Base-by-base conservation (phyloP, 1,140 invertebrate genomes). In the Popillia japonica region DNA sequence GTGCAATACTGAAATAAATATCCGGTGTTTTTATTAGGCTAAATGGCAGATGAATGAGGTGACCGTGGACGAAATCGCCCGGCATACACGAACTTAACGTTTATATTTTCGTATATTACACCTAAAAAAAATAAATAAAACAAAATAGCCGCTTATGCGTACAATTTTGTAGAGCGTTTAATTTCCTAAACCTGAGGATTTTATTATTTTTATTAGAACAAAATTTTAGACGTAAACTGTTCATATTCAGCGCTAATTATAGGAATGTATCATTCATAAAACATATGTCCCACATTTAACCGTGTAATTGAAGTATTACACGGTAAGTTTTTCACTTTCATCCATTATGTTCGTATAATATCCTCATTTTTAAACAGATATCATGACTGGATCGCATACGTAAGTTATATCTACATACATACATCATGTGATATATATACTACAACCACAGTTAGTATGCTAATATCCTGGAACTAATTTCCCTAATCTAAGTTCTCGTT, bases 41-140 rank as follows among this genome's bases (percentile, higher is more conserved):
- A 34, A 68, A 68, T 27, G 61, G 61, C 61, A 68, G 27, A 68
- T 68, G 61, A 68, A 68, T 68, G 22, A 17, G 61, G 22, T 34
- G 61, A 23, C 22, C 61, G 22, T 68, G 61, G 61, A 68, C 61
- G 22, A 68, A 68, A 68, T 8, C 48, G 17, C 27, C 22, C 27
- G 61, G 22, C 61, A 20, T 68, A 22, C 61, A 10, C 20, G 22
- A 17, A 27, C 22, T 68, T 68, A 68, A 27, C 22, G 61, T 22
- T 68, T 68, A 27, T 22, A 68, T 22, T 68, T 68, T 22, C 14
- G 48, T 55, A 17, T 14, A n/a, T 55, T 55, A 55, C 14, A n/a
- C 14, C 6, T n/a, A 55, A 14, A 55, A 55, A n/a, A n/a, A n/a
- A n/a, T n/a, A n/a, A n/a, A n/a, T n/a, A n/a, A n/a, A n/a, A n/a